Percentiles rank a stretch among this genome's conserved stretches.
phyloP scores from a whole-genome alignment of 37 sponge, comb jelly and placozoan species.

The Amphimedon queenslandica region DNA sequence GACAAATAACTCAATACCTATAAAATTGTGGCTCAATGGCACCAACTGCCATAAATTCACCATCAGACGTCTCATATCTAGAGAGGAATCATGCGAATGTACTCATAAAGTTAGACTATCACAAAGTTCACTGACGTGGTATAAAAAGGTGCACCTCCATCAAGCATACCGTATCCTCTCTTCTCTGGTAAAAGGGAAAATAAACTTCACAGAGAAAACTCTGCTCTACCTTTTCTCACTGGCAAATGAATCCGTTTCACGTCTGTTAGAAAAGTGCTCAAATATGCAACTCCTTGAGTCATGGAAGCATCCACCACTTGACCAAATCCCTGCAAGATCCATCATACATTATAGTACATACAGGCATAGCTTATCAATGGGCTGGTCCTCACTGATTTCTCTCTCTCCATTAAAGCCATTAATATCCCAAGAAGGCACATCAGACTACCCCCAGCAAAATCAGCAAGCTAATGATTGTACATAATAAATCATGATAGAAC shows the following conservation, averaged over 20 bases:
- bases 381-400: constrained; percentile 57
- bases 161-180: constrained; percentile 78
- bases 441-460: constrained; percentile 95
- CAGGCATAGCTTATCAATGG: background rate
- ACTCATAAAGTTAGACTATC: background rate
- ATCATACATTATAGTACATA: background rate
- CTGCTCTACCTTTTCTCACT: background rate
- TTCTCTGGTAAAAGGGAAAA: constrained; percentile 28
- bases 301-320: constrained; percentile 92
- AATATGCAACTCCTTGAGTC: constrained; percentile 90
- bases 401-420: constrained; percentile 79
- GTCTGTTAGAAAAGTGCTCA: constrained; percentile 72
- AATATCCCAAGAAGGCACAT: constrained; percentile 91
- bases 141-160: constrained; percentile 94
- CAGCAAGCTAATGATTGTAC: constrained; percentile 62
- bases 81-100: background rate
- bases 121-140: constrained; percentile 50
- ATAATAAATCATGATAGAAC: background rate
- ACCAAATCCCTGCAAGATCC: constrained; percentile 70
- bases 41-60: constrained; percentile 90
- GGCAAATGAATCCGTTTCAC: constrained; percentile 6
- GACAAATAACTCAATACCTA: no score
- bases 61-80: constrained; percentile 92
- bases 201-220: background rate
- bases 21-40: constrained; percentile 98